Base-by-base conservation (phyloP, 2,113 vertebrate genomes). In the Microcebus ravelobensis region DNA sequence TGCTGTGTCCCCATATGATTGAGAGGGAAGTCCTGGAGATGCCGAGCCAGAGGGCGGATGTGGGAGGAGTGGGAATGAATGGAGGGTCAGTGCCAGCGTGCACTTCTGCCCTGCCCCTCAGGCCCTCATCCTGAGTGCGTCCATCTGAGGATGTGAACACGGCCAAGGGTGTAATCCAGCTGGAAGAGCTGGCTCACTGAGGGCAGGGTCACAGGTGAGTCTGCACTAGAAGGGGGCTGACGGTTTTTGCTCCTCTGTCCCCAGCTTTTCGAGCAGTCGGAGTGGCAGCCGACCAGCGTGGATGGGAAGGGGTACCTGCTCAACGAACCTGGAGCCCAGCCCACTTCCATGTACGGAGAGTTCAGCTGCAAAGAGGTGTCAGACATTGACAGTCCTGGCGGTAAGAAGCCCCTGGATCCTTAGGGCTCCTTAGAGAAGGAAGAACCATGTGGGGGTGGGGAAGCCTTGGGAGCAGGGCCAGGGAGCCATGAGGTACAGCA, bases 271-370 rank as follows among this genome's bases (percentile, higher is more conserved):
- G 98, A 97, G 10, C 95, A 96, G 67, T 95, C 98, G 0, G 98
- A 98, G 6, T 99, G 99, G 99, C 98, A 99, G 57, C 87, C 74
- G 8, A 98, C 96, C 82, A 98, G 65, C 0, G 95, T 99, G 9
- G 98, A 97, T 48, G 98, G 98, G 7, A 99, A 99, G 88, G 98
- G 99, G 18, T 99, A 98, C 77, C 97, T 99, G 82, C 98, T 98
- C 89, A 99, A 99, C 2, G 98, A 99, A 83, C 97, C 97, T 0
- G 98, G 98, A 52, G 77, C 76, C 0, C 98, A 98, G 95, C 86
- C 29, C 85, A 27, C 96, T 48, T 87, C 96, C 68, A 0, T 98
- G 83, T 98, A 96, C 70, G 95, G 91, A 95, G 83, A 98, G 5
- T 98, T 97, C 63, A 13, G 70, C 96, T 98, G 97, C 96, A 98